Evolutionary conservation across 1,140 invertebrate species (phyloP).

Genomic region (Drosophila nannoptera): DNA sequence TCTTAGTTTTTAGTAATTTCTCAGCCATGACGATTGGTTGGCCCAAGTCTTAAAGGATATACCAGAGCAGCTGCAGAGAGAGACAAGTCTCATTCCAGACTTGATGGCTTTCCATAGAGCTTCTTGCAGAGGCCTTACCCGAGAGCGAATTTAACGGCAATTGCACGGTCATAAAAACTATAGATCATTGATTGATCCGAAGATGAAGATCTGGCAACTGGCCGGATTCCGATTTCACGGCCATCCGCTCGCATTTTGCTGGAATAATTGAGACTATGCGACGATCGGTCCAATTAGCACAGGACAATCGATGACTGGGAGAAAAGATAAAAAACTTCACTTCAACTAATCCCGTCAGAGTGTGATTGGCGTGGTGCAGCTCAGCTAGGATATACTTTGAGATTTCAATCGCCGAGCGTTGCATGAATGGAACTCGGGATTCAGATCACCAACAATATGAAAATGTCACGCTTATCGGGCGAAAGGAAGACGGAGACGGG

Average conservation of each 20-base stretch:
- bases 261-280: neutral
- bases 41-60: conserved; percentile 17
- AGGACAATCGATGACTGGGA: conserved; percentile 21
- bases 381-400: conserved; percentile 24
- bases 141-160: conserved; percentile 57
- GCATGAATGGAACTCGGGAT: conserved; percentile 41
- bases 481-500: neutral
- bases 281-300: conserved; percentile 64
- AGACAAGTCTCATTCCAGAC: no score
- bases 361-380: conserved; percentile 67
- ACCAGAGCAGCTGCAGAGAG: neutral
- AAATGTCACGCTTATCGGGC: conserved; percentile 77
- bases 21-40: conserved; percentile 46
- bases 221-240: conserved; percentile 57
- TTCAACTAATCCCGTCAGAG: conserved; percentile 66
- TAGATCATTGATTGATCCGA: conserved; percentile 18
- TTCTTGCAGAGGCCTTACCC: neutral
- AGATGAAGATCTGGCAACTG: conserved; percentile 19
- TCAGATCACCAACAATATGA: conserved; percentile 64
- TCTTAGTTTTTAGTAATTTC: conserved; percentile 56
- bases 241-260: conserved; percentile 31
- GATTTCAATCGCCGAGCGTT: conserved; percentile 36
- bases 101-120: neutral
- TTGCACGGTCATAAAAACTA: conserved; percentile 48
- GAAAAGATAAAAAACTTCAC: conserved; percentile 55